A percentile compares a stretch with the other conserved stretches of the same genome.
Evolutionary conservation across 2,888 invertebrate species (phyloP).

Genomic region (Mythimna pallens): DNA sequence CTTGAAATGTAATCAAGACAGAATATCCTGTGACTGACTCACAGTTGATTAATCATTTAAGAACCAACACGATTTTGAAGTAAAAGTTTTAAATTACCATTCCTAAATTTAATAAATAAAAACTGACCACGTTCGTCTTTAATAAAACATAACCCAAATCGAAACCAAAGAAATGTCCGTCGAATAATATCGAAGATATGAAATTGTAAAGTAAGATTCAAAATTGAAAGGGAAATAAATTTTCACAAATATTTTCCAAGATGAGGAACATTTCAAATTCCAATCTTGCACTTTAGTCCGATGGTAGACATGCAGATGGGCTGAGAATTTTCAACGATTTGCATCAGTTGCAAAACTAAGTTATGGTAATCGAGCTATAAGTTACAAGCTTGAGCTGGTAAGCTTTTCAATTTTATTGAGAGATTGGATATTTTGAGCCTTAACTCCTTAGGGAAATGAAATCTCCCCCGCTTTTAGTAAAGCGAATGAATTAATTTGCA

Average conservation of each 20-base stretch:
- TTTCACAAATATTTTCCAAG: conserved; percentile 74
- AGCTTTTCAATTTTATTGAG: conserved; percentile 84
- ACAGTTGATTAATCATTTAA: not conserved
- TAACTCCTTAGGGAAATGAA: conserved; percentile 70
- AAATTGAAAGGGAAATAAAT: conserved; percentile 69
- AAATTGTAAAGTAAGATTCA: conserved; percentile 54
- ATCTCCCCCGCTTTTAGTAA: conserved; percentile 67
- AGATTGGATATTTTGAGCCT: conserved; percentile 67
- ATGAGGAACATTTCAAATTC: conserved; percentile 83
- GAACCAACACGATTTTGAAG: not conserved
- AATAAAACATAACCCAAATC: conserved; percentile 21
- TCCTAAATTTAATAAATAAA: not conserved
- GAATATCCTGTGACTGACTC: not conserved
- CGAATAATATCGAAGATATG: conserved; percentile 50
- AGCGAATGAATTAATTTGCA: conserved; percentile 65
- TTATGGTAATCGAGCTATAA: conserved; percentile 86
- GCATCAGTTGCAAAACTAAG: conserved; percentile 84
- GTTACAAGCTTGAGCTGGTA: conserved; percentile 78
- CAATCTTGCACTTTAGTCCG: conserved; percentile 82
- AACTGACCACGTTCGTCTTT: not conserved
- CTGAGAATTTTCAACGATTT: conserved; percentile 82
- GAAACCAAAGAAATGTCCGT: conserved; percentile 23
- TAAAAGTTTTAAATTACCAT: not conserved
- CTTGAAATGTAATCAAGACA: not conserved
- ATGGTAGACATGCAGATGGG: conserved; percentile 82